Percentiles rank a stretch among this genome's conserved stretches.
Evolutionary conservation across 2,113 vertebrate species (phyloP).

Genomic region (Mohoua ochrocephala): DNA sequence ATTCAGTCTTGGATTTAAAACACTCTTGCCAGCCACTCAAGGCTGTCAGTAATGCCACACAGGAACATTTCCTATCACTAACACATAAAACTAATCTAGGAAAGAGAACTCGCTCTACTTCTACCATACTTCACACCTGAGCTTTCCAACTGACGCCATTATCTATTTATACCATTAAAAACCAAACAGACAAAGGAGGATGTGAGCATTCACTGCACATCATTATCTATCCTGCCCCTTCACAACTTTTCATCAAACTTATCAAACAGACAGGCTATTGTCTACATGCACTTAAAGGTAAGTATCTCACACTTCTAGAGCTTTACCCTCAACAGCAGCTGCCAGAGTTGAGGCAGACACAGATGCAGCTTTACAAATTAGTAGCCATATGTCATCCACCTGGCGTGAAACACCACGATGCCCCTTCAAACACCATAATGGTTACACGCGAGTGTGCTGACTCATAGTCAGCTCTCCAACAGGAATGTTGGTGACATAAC

Average conservation of each 20-base stretch:
- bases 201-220: neutral
- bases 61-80: neutral
- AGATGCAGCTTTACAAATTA: neutral
- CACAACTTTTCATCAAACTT: neutral
- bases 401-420: rapidly evolving
- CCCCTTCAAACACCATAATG: neutral
- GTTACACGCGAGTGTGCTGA: neutral
- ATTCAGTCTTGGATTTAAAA: neutral
- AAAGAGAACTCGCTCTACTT: neutral
- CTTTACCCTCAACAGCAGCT: neutral
- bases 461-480: rapidly evolving
- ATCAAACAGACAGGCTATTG: neutral
- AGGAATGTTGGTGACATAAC: neutral
- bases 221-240: neutral
- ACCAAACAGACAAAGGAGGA: neutral
- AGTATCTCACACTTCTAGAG: neutral
- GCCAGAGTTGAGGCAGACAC: neutral
- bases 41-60: neutral
- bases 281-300: neutral
- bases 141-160: neutral
- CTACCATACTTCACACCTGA: neutral
- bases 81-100: neutral
- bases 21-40: neutral
- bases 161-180: neutral
- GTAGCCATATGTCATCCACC: neutral